Percentiles rank a stretch among this genome's conserved stretches.
phyloP scores from a whole-genome alignment of 2,797 vertebrate genomes.

The Yasuhikotakia modesta region DNA sequence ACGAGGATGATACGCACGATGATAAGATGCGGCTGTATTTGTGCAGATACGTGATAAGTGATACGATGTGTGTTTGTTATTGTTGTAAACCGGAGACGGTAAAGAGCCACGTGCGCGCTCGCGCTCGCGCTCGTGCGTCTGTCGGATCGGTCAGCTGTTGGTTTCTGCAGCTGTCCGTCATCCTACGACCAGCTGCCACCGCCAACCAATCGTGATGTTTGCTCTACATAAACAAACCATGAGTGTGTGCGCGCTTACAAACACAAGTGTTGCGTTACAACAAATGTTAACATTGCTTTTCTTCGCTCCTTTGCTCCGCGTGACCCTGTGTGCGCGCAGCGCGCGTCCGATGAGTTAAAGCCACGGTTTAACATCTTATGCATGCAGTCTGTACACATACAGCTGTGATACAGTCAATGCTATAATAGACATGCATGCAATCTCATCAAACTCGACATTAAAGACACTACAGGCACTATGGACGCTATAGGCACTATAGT shows the following conservation, averaged over 20 bases:
- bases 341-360: background rate
- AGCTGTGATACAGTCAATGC: background rate
- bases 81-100: constrained; percentile 13
- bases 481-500: no score
- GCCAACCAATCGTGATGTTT: constrained; percentile 48
- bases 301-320: constrained; percentile 10
- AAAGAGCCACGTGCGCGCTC: constrained; percentile 15
- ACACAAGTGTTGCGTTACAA: constrained; percentile 39
- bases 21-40: background rate
- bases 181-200: constrained; percentile 38
- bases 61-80: constrained; percentile 16
- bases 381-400: no score
- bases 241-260: constrained; percentile 37
- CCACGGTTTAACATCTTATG: background rate
- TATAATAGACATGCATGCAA: background rate
- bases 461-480: no score
- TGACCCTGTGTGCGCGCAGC: background rate
- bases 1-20: no score
- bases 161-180: constrained; percentile 44
- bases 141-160: constrained; percentile 41
- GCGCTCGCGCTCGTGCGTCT: constrained; percentile 32
- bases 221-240: constrained; percentile 45
- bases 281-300: constrained; percentile 36
- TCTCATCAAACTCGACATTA: background rate
- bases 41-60: constrained; percentile 1